Evolutionary conservation across 1,140 invertebrate species (phyloP), one percentile per base, ranked within the genome.

Genomic region (Lepidurus arcticus): DNA sequence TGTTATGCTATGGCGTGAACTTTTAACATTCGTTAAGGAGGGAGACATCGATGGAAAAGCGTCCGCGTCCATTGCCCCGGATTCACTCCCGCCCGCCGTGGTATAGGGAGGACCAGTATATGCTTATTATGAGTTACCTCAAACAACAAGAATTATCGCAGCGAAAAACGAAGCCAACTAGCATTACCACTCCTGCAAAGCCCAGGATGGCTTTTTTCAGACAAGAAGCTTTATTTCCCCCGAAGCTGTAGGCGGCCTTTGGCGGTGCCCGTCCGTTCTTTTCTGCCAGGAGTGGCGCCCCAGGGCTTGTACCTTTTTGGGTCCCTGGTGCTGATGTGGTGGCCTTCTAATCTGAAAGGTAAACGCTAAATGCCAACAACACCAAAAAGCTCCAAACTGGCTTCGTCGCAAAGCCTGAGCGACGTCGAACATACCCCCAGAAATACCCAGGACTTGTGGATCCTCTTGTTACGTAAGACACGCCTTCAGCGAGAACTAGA

Each of bases 211-310:
- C 53, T 65, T 65, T 65, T 9, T 65, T n/a, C 16, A 65, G 34
- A 13, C 53, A 65, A 65, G 53, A 65, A 65, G 53, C 45, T 65
- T 65, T 65, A 7, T n/a, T 65, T 34, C 16, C 13, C 53, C 21
- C 16, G 53, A 7, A 21, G 53, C 53, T 65, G 21, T 65, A 65
- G 53, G 53, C 53, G 53, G 53, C 53, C 53, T 65, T 65, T 65
- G 53, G 53, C 53, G 21, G n/a, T 34, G 34, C 34, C 34, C 34
- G 34, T 34, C 34, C 34, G 34, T 65, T 21, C 53, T 65, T 65
- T 65, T 7, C 21, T 65, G 53, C 53, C 53, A 65, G 13, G 53
- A 65, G 53, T 65, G 53, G 53, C 53, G 53, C 53, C 53, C 53
- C 16, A 16, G 53, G 53, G 16, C 53, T n/a, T n/a, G 6, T 65